These are phyloP conservation scores for Lapara coniferarum DNA, from an alignment of 2,888 invertebrate genomes.

Conservation along the genomic window DNA sequence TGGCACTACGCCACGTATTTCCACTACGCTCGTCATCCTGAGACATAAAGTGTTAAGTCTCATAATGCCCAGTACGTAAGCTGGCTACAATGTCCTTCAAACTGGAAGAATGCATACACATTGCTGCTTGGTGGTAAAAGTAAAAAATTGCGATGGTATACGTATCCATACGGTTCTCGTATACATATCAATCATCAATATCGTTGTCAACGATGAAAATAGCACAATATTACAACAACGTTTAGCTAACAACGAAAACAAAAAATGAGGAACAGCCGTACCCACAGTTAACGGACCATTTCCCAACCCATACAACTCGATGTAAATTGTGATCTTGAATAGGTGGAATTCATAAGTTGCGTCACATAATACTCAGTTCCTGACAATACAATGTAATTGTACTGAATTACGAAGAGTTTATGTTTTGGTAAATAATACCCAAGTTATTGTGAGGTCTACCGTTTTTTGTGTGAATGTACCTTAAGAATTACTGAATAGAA, in stretches of 20 bases:
- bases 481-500: too few relatives aligned
- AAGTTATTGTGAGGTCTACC: not conserved
- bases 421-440: not conserved
- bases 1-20: too few relatives aligned
- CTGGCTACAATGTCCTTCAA: too few relatives aligned
- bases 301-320: slow-evolving; percentile 14
- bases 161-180: too few relatives aligned
- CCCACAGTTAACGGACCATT: not conserved
- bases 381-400: not conserved
- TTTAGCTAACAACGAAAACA: slow-evolving; percentile 1
- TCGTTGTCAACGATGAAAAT: not conserved
- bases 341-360: slow-evolving; percentile 4
- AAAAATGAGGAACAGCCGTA: not conserved
- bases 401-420: not conserved
- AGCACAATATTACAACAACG: not conserved
- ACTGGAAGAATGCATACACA: too few relatives aligned
- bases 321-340: slow-evolving; percentile 21
- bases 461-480: not conserved
- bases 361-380: too few relatives aligned
- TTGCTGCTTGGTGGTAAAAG: too few relatives aligned
- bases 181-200: too few relatives aligned
- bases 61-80: too few relatives aligned
- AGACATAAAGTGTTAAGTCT: too few relatives aligned
- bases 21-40: too few relatives aligned
- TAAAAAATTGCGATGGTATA: too few relatives aligned